Evolutionary conservation across 2,888 invertebrate species (phyloP), one percentile per base, ranked within the genome.

Genomic region (Homarus gammarus): DNA sequence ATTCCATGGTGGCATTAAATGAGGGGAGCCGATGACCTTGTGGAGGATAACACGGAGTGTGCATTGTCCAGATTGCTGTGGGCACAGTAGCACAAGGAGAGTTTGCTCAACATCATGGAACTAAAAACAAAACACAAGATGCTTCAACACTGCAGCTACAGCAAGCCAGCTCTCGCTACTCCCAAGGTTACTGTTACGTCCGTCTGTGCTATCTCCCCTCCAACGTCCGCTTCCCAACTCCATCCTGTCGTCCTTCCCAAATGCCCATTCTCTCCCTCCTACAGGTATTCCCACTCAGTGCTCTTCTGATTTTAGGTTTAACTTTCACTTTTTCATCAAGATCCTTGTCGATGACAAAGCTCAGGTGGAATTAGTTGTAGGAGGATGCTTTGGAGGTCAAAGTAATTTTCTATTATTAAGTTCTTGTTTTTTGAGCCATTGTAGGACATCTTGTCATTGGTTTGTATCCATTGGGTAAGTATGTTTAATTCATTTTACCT

Each of bases 201-300:
- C 77, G 51, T 88, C 40, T 85, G 40, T 83, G 75, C 81, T 73
- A 33, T 49, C 61, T 79, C 78, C 79, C 79, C 81, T 73, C 61
- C 85, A 18, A 33, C 73, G 22, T 36, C 51, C 33, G 33, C 44
- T 38, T 84, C 73, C 61, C 72, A 61, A 38, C 75, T 73, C n/a
- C 27, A 27, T 44, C 72, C 79, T 75, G 10, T 40, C 44, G 40
- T 56, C 73, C 70, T 78, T 70, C 86, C 68, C 56, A 36, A 38
- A 18, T 51, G 10, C 40, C 77, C 18, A 31, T 40, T 33, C 51
- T 49, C 33, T 82, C 68, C 85, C 81, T 56, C 44, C 77, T 84
- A 72, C 85, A 85, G 84, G 84, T 77, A 77, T 70, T 38, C 72
- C 84, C 89, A 89, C 81, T 40, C 84, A 89, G 49, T 89, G 89